phyloP scores from a whole-genome alignment of 2,797 vertebrate species.

The Pseudochromis fuscus region DNA sequence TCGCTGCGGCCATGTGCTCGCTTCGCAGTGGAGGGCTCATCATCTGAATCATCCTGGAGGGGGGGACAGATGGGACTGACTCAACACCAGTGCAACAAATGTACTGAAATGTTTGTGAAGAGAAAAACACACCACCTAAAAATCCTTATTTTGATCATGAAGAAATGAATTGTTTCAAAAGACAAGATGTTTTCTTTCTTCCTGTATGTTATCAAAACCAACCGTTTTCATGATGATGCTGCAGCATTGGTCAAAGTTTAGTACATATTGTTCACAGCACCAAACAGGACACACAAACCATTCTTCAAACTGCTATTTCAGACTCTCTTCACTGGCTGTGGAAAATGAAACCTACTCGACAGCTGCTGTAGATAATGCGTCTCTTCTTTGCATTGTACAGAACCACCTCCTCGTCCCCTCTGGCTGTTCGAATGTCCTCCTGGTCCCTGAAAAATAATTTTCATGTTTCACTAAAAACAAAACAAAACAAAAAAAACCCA shows the following conservation, averaged over 20 bases:
- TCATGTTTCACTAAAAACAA: not conserved
- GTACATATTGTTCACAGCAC: not conserved
- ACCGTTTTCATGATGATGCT: not conserved
- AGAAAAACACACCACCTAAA: not conserved
- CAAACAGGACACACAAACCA: not conserved
- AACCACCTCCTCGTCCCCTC: slow-evolving; percentile 91
- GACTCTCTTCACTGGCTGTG: not conserved
- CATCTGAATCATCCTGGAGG: slow-evolving; percentile 89
- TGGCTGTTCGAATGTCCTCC: slow-evolving; percentile 87
- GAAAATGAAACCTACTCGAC: slow-evolving; percentile 74
- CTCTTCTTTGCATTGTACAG: slow-evolving; percentile 89
- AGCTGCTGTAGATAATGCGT: slow-evolving; percentile 84
- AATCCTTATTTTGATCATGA: not conserved
- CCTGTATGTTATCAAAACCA: not conserved
- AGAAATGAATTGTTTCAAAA: not conserved
- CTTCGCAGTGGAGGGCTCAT: slow-evolving; percentile 82
- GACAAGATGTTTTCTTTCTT: not conserved
- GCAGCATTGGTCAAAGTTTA: not conserved
- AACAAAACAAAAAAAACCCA: too few species aligned
- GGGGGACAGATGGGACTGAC: slow-evolving; percentile 26
- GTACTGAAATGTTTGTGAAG: slow-evolving; percentile 2
- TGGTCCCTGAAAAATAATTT: slow-evolving; percentile 84
- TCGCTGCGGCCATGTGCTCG: slow-evolving; percentile 75
- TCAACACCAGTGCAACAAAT: slow-evolving; percentile 35
- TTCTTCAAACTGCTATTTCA: slow-evolving; percentile 7